These are phyloP conservation scores for Ecliptopera silaceata DNA, from an alignment of 2,888 invertebrate genomes.

Conservation along the genomic window DNA sequence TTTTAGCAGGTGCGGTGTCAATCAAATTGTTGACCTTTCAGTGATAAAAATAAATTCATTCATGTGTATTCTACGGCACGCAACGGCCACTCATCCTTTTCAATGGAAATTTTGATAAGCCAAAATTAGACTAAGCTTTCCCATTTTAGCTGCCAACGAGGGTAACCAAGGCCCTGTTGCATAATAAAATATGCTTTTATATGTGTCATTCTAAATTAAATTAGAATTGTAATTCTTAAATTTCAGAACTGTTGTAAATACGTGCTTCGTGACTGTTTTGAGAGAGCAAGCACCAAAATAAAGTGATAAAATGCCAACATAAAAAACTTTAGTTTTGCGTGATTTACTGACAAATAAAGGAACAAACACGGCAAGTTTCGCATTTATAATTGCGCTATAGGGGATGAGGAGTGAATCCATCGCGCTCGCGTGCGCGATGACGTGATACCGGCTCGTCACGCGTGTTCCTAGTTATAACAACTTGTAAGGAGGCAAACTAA, in stretches of 20 bases:
- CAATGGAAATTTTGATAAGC: conserved; percentile 13
- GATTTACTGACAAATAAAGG: conserved; percentile 55
- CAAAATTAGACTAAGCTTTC: conserved; percentile 8
- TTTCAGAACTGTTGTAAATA: not conserved
- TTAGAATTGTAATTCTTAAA: not conserved
- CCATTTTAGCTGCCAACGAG: not conserved
- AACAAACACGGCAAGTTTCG: conserved; percentile 46
- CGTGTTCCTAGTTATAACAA: conserved; percentile 75
- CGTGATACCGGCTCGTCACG: conserved; percentile 75
- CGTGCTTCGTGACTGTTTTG: conserved; percentile 12
- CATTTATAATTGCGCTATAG: conserved; percentile 60
- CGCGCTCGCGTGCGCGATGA: conserved; percentile 74
- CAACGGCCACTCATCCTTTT: conserved; percentile 2
- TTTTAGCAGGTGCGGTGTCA: conserved; percentile 41
- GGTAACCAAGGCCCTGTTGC: not conserved
- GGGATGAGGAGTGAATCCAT: conserved; percentile 62
- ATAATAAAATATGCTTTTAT: not conserved
- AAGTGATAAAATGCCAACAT: conserved; percentile 28
- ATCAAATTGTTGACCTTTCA: conserved; percentile 30
- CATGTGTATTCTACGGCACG: conserved; percentile 8
- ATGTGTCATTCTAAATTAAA: too few species aligned
- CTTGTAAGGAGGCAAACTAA: conserved; percentile 70
- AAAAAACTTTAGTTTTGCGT: conserved; percentile 48
- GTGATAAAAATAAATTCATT: conserved; percentile 25
- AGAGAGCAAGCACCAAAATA: conserved; percentile 25